Evolutionary conservation across 2,888 invertebrate genomes (phyloP), one percentile per base, ranked within the genome.

Genomic region (Aleiodes testaceus): DNA sequence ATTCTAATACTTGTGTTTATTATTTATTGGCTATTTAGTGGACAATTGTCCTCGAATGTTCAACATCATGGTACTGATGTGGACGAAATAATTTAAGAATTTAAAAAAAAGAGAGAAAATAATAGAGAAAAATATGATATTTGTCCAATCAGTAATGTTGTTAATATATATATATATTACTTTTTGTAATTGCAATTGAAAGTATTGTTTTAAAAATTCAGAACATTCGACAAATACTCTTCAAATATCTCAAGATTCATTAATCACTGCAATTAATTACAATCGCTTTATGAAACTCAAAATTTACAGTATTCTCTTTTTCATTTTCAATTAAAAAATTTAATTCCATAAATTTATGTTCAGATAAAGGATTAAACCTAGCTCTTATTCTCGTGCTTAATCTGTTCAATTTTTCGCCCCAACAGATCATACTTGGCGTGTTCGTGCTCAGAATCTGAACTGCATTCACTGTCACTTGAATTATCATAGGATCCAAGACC

Each of bases 401-500:
- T 61, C 66, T 81, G 77, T 75, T 36, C 36, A 36, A 88, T 85
- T 79, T 84, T 80, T 69, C 89, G 82, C 26, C 89, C 89, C 75
- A 88, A 81, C 61, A 89, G 82, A 81, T 89, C 89, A 72, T 85
- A 85, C 73, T 85, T 85, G 42, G 78, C 74, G 59, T 72, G 74
- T 36, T 91, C 91, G 61, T 88, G 88, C 72, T 92, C 93, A 72
- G 91, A 91, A 73, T 94, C 94, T 26, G 92, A 91, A 82, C 93
- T 93, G 66, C 91, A 88, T 69, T 91, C 91, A 78, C 90, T 90
- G 74, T 91, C 91, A 77, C 91, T 93, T 0, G 94, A 93, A 72
- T 93, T 92, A 0, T 91, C 91, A 80, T 95, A 97, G 74, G 91
- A 91, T 0, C 95, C 95, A 66, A 97, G 90, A 0, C 97, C 97